Percentiles rank a stretch among this genome's conserved stretches.
phyloP scores from a whole-genome alignment of 2,113 vertebrate species.

The Eubucco bourcierii region DNA sequence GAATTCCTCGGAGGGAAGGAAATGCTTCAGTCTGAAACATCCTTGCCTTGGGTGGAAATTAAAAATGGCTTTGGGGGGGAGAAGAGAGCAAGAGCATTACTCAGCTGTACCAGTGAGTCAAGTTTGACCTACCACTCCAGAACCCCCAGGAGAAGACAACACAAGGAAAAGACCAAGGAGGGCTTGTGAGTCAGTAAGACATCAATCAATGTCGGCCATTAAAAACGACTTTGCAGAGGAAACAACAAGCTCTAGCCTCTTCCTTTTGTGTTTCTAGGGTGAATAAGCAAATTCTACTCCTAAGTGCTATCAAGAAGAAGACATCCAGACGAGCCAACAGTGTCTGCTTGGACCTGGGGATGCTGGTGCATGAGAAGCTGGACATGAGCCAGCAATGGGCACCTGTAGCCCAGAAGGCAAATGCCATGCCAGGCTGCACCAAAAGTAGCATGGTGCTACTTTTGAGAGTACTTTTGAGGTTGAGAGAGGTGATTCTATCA shows the following conservation, averaged over 20 bases:
- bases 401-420: too few relatives aligned
- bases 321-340: neutral
- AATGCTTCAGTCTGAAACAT: neutral
- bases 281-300: neutral
- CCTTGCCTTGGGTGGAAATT: neutral
- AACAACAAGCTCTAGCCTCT: neutral
- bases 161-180: neutral
- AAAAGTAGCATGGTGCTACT: too few relatives aligned
- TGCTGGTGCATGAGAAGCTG: too few relatives aligned
- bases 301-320: neutral
- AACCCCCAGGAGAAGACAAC: neutral
- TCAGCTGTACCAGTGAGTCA: neutral
- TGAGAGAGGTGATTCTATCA: too few relatives aligned
- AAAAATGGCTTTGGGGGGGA: neutral
- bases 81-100: neutral
- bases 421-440: too few relatives aligned
- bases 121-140: neutral
- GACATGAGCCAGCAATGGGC: too few relatives aligned
- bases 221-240: neutral
- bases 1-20: neutral
- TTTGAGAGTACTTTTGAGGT: too few relatives aligned
- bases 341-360: too few relatives aligned
- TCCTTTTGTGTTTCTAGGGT: neutral
- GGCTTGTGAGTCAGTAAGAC: neutral
- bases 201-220: rapidly evolving